Evolutionary conservation across 2,113 vertebrate genomes (phyloP).

Genomic region (Alces alces): DNA sequence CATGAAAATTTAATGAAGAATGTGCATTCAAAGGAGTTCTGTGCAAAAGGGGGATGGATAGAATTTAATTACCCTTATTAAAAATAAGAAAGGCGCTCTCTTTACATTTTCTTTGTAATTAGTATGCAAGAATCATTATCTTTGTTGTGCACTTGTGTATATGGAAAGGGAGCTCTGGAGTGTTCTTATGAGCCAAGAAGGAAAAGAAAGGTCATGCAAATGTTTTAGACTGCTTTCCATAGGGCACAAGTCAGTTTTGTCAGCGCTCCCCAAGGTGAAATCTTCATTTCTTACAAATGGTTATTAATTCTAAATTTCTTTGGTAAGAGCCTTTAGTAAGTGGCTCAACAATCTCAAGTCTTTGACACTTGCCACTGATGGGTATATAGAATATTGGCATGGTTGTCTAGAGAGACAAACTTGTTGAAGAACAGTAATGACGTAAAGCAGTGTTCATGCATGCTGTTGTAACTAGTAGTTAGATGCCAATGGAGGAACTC

Average conservation of each 20-base stretch:
- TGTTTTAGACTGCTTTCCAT: constrained; percentile 26
- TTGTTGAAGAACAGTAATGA: not conserved
- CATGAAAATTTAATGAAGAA: constrained; percentile 83
- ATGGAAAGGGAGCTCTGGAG: constrained; percentile 43
- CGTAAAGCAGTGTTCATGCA: not conserved
- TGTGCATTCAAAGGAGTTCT: constrained; percentile 74
- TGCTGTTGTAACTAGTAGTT: not conserved
- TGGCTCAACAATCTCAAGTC: constrained; percentile 39
- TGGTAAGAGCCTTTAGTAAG: constrained; percentile 44
- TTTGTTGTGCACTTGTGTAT: constrained; percentile 69
- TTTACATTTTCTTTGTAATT: constrained; percentile 69
- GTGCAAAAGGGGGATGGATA: constrained; percentile 61
- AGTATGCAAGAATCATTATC: constrained; percentile 74
- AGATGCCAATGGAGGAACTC: rapidly evolving
- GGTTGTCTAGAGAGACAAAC: not conserved
- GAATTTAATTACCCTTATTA: constrained; percentile 85
- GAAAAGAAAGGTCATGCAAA: constrained; percentile 65
- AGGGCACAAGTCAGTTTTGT: constrained; percentile 61
- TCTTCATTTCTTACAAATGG: constrained; percentile 51
- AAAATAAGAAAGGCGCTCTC: constrained; percentile 74
- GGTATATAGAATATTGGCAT: not conserved
- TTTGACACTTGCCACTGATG: constrained; percentile 66
- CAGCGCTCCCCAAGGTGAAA: constrained; percentile 38
- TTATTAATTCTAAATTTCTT: constrained; percentile 60
- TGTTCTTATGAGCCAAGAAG: constrained; percentile 52